phyloP scores from a whole-genome alignment of 2,888 invertebrate genomes.

The Cephonodes hylas region DNA sequence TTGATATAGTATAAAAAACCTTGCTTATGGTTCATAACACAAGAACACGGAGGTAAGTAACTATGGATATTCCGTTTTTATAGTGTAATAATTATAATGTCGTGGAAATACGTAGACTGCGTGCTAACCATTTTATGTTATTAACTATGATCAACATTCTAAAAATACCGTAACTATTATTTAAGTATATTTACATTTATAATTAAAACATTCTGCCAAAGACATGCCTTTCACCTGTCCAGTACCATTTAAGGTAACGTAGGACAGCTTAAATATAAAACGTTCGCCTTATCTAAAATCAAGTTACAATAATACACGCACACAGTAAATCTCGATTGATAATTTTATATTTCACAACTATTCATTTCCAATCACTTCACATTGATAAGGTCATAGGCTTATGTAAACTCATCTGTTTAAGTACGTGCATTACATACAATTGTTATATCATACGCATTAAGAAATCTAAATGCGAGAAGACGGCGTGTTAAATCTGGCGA shows the following conservation, averaged over 20 bases:
- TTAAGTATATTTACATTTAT: not conserved
- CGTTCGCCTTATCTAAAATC: constrained; percentile 1
- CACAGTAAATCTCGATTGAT: constrained; percentile 5
- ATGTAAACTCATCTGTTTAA: constrained; percentile 57
- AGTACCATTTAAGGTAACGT: not conserved
- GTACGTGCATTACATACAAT: constrained; percentile 57
- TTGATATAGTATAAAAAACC: not conserved
- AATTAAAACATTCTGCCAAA: not conserved
- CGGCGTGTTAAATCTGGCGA: constrained; percentile 20
- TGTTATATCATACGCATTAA: constrained; percentile 55
- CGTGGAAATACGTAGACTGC: not conserved
- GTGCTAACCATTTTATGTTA: not conserved
- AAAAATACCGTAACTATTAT: not conserved
- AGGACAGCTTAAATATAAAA: not conserved
- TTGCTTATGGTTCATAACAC: not conserved
- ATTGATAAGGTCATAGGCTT: constrained; percentile 64
- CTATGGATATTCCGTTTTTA: not conserved
- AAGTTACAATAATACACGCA: not conserved
- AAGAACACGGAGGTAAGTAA: not conserved
- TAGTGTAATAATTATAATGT: not conserved
- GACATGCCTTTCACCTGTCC: not conserved
- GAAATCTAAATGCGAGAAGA: constrained; percentile 40
- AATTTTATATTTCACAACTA: constrained; percentile 43
- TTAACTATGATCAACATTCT: not conserved
- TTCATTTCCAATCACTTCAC: constrained; percentile 41